Evolutionary conservation across 1,140 invertebrate species (phyloP).

Genomic region (Drosophila littoralis): DNA sequence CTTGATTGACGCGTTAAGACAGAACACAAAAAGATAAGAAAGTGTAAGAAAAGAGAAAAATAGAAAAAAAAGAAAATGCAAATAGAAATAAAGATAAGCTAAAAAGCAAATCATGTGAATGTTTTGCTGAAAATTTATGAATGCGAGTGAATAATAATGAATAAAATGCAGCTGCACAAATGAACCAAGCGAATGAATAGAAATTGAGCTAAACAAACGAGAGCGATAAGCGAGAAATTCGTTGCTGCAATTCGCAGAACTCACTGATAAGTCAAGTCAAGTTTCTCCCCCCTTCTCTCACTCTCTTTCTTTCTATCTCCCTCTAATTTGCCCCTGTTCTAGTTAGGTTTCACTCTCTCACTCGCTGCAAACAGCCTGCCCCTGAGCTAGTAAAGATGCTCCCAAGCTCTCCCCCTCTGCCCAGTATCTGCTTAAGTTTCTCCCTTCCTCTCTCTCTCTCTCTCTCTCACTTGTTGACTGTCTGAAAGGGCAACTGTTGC

Average conservation of each 20-base stretch:
- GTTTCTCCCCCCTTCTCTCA: conserved; percentile 3
- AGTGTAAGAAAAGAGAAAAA: conserved; percentile 9
- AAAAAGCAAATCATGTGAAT: conserved; percentile 14
- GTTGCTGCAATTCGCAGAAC: conserved; percentile 1
- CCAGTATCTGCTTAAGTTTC: neutral
- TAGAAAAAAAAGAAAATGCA: conserved; percentile 41
- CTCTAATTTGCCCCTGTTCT: neutral
- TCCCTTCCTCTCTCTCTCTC: conserved; percentile 4
- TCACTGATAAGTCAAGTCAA: neutral
- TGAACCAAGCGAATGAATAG: conserved; percentile 7
- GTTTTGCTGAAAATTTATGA: neutral
- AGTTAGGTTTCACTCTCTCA: too few relatives aligned
- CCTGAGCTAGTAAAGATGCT: neutral
- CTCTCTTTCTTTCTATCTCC: neutral
- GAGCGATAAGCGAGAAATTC: neutral
- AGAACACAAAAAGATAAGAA: conserved; percentile 6
- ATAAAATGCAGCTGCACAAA: conserved; percentile 2
- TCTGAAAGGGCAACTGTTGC: neutral
- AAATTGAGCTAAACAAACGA: neutral
- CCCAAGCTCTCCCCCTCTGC: conserved; percentile 1
- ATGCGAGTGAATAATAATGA: neutral
- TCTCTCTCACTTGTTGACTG: conserved; percentile 8
- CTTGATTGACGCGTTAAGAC: conserved; percentile 24
- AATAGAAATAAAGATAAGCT: conserved; percentile 36
- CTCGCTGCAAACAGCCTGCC: neutral